phyloP scores from a whole-genome alignment of 2,888 invertebrate genomes.

The Escarpia spicata region DNA sequence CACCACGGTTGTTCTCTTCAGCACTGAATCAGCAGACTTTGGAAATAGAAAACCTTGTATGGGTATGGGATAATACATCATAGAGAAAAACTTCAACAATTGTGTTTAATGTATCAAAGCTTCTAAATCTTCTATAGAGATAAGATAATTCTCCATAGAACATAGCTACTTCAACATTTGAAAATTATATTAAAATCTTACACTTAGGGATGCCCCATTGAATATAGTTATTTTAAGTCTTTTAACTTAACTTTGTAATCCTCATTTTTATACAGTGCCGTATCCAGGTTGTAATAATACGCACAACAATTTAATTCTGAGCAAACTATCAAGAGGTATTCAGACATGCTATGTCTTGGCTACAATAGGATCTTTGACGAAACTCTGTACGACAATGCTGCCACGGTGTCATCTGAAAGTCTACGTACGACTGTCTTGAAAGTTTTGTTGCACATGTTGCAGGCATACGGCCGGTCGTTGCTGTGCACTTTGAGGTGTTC shows the following conservation, averaged over 20 bases:
- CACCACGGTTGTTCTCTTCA: background rate
- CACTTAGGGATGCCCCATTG: too few relatives aligned
- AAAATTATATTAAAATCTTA: too few relatives aligned
- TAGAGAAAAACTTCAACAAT: background rate
- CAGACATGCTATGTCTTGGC: background rate
- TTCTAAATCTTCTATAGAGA: background rate
- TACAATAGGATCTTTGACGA: too few relatives aligned
- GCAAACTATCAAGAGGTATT: background rate
- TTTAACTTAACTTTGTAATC: background rate
- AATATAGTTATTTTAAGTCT: too few relatives aligned
- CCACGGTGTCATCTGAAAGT: background rate
- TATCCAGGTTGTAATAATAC: background rate
- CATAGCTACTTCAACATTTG: too few relatives aligned
- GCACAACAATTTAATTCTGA: background rate
- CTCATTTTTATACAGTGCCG: background rate
- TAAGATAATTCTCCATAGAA: too few relatives aligned
- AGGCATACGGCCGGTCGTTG: conserved; percentile 54
- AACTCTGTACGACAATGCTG: too few relatives aligned
- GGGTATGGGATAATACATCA: background rate
- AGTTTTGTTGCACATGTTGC: conserved; percentile 55
- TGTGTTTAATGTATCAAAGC: background rate
- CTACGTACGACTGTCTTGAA: conserved; percentile 61
- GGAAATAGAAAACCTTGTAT: background rate
- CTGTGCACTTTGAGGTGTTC: conserved; percentile 62
- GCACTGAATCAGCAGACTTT: background rate